Evolutionary conservation across 2,113 vertebrate species (phyloP).

Genomic region (Lepisosteus osseus): DNA sequence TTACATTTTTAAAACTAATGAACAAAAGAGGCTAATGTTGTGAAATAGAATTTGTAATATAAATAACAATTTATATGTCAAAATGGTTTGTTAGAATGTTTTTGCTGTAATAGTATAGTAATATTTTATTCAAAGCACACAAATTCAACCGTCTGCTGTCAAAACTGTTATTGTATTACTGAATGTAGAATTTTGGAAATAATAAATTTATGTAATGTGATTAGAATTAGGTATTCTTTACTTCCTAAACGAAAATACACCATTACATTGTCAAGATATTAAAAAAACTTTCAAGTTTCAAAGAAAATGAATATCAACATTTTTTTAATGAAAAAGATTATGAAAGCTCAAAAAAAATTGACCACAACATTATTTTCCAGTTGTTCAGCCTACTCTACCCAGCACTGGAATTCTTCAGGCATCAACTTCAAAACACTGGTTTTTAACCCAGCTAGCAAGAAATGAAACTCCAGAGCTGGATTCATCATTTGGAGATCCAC

Average conservation of each 20-base stretch:
- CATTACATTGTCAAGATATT: constrained; percentile 5
- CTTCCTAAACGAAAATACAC: not conserved
- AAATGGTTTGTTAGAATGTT: constrained; percentile 54
- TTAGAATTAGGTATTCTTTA: constrained; percentile 16
- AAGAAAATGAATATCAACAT: too few relatives aligned
- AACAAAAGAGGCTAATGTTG: constrained; percentile 30
- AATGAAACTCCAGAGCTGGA: too few relatives aligned
- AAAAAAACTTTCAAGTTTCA: not conserved
- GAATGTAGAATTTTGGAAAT: constrained; percentile 73
- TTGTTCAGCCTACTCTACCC: too few relatives aligned
- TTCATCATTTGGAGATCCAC: too few relatives aligned
- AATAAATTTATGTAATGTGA: constrained; percentile 64
- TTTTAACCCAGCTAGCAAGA: too few relatives aligned
- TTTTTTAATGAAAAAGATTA: too few relatives aligned
- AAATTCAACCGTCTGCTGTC: constrained; percentile 41
- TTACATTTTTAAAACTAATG: constrained; percentile 50
- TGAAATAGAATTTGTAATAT: constrained; percentile 50
- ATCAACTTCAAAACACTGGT: too few relatives aligned
- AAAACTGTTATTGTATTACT: constrained; percentile 59
- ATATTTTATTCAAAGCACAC: constrained; percentile 56
- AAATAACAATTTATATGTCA: constrained; percentile 53
- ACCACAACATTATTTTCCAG: too few relatives aligned
- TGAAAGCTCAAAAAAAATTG: too few relatives aligned
- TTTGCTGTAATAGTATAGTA: constrained; percentile 48
- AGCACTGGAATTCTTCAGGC: too few relatives aligned